Percentiles rank a stretch among this genome's conserved stretches.
Conservation (phyloP, 2,888 invertebrate species). For the Ectemnius continuus region DNA sequence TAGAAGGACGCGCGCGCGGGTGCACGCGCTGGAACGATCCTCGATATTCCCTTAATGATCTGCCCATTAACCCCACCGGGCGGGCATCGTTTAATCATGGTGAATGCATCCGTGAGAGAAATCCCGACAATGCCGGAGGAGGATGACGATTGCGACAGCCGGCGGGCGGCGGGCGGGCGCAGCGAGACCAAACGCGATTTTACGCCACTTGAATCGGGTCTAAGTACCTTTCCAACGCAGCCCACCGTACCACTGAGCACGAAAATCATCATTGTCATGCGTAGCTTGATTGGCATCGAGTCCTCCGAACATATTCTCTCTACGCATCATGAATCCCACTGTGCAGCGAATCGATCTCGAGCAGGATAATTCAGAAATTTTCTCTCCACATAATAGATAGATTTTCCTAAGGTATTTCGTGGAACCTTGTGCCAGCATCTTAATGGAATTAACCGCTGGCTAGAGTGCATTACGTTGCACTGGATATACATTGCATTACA, state of each 20-base stretch:
- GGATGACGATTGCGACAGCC: not conserved
- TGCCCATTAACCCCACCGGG: constrained; percentile 26
- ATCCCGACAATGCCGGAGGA: not conserved
- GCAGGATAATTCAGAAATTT: no score
- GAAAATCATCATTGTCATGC: not conserved
- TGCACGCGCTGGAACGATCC: constrained; percentile 11
- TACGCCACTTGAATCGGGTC: constrained; percentile 1
- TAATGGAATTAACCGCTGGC: constrained; percentile 37
- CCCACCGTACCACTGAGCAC: no score
- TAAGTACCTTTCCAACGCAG: not conserved
- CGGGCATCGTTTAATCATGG: constrained; percentile 9
- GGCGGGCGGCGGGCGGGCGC: not conserved
- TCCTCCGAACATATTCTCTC: no score
- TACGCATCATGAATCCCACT: no score
- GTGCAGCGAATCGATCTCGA: no score
- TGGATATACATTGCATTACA: constrained; percentile 8
- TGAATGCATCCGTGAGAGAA: constrained; percentile 6
- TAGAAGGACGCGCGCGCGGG: constrained; percentile 5
- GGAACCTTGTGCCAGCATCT: constrained; percentile 42
- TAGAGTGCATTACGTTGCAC: constrained; percentile 25
- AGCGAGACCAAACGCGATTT: no score
- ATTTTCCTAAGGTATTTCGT: constrained; percentile 19
- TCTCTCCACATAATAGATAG: no score
- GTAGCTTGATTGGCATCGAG: no score
- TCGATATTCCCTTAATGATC: constrained; percentile 34